Conservation (phyloP, 2,113 vertebrate genomes). For the Lynx canadensis region DNA sequence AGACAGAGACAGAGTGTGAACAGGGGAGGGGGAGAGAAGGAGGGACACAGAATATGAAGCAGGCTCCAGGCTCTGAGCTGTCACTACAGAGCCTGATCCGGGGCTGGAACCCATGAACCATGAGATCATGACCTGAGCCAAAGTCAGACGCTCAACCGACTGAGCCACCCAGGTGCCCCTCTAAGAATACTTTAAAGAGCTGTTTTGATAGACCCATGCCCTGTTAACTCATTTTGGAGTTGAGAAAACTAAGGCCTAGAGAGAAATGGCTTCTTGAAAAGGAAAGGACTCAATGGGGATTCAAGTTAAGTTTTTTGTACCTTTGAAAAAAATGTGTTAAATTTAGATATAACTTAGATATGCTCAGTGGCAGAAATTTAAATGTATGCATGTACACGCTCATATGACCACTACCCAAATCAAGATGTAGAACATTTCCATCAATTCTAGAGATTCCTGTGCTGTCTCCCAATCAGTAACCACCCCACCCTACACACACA, state of each 20-base stretch:
- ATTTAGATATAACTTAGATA: neutral
- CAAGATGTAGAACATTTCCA: neutral
- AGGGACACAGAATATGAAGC: no score
- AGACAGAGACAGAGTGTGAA: no score
- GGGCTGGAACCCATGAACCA: no score
- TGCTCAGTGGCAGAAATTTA: neutral
- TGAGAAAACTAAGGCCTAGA: neutral
- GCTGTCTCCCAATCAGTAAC: neutral
- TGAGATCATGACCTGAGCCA: no score
- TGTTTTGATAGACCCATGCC: neutral
- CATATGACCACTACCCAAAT: neutral
- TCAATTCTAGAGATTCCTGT: neutral
- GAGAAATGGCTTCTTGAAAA: neutral
- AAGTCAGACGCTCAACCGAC: no score
- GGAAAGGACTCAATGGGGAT: neutral
- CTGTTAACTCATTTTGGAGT: neutral
- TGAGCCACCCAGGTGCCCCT: neutral
- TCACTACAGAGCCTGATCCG: no score
- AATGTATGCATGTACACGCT: neutral
- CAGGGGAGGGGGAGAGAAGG: no score
- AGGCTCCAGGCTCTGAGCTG: no score
- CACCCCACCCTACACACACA: neutral
- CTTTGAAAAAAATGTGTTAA: neutral
- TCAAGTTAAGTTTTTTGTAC: neutral
- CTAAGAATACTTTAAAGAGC: neutral